Conservation (phyloP, 2,888 invertebrate genomes). For the Yponomeuta malinellus region DNA sequence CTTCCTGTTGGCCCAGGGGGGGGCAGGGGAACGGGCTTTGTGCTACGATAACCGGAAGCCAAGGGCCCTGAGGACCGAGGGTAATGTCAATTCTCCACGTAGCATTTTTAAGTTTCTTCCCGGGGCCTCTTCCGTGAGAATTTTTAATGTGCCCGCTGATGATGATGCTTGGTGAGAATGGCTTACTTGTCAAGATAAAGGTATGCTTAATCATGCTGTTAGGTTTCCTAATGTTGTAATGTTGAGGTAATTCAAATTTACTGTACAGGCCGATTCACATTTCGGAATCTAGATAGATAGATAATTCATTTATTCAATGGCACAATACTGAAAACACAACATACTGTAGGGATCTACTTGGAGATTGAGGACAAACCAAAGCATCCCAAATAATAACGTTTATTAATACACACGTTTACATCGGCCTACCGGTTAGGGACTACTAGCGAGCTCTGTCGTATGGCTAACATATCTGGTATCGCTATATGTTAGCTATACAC, state of each 20-base stretch:
- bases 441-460: no score
- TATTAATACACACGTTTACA: no score
- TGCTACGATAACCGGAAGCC: conserved; percentile 74
- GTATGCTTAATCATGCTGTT: neutral
- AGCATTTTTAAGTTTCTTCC: conserved; percentile 56
- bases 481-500: no score
- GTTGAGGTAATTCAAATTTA: neutral
- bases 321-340: no score
- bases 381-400: no score
- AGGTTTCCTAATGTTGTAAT: neutral
- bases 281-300: no score
- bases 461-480: no score
- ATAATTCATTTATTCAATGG: no score
- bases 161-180: conserved; percentile 10
- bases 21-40: conserved; percentile 54
- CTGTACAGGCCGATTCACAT: neutral
- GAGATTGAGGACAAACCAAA: no score
- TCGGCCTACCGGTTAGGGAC: no score
- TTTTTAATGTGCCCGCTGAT: conserved; percentile 28
- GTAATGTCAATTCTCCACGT: conserved; percentile 54
- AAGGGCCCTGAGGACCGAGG: conserved; percentile 69
- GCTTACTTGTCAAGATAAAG: conserved; percentile 4
- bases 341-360: no score
- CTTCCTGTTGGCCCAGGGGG: conserved; percentile 44
- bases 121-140: conserved; percentile 43